Conservation (phyloP, 2,113 vertebrate genomes). For the Gallinago jamesoni region DNA sequence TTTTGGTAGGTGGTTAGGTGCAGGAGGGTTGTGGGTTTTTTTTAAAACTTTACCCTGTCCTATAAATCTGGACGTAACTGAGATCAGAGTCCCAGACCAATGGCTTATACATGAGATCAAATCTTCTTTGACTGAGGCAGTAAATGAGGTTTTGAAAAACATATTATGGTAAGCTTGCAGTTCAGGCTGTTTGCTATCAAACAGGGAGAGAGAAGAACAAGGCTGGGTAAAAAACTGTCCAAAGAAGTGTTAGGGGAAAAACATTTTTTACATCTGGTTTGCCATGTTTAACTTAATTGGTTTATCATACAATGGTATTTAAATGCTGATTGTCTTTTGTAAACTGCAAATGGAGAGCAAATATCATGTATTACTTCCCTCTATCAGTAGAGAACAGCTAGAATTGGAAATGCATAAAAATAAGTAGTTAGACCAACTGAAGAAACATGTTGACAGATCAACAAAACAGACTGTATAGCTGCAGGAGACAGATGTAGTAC, state of each 20-base stretch:
- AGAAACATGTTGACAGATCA: not conserved
- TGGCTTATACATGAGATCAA: not conserved
- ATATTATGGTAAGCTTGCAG: not conserved
- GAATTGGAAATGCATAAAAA: not conserved
- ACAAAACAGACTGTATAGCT: not conserved
- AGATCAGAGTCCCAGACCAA: not conserved
- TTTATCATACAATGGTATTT: not conserved
- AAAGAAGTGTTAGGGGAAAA: not conserved
- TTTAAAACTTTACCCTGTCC: not conserved
- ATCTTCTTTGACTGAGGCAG: not conserved
- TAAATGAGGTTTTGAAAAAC: not conserved
- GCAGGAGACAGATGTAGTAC: not conserved
- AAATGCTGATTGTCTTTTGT: not conserved
- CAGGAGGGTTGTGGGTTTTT: not conserved
- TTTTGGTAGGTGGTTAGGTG: not conserved
- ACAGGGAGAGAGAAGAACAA: not conserved
- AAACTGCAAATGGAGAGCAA: not conserved
- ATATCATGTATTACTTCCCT: not conserved
- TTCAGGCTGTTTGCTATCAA: not conserved
- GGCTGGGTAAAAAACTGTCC: not conserved
- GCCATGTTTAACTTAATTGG: not conserved
- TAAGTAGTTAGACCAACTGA: not conserved
- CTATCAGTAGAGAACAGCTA: not conserved
- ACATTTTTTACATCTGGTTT: not conserved
- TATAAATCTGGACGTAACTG: not conserved